Base-by-base conservation (phyloP, 2,888 invertebrate species). In the Synergus itoensis region DNA sequence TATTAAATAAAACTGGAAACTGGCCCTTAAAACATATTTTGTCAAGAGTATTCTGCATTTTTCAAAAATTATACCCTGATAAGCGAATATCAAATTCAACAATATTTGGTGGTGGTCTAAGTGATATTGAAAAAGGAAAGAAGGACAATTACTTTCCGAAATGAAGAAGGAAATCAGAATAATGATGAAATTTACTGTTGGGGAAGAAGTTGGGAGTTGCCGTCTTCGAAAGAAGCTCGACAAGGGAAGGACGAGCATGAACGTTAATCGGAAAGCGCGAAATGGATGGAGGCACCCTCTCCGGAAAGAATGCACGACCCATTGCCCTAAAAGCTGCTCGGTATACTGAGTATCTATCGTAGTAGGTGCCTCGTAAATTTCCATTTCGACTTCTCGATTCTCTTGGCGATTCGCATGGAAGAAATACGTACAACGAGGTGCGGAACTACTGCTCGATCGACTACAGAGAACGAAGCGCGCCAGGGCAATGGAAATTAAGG, bases 321-420 rank as follows among this genome's bases (percentile, higher is more conserved):
- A 86, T 85, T 86, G 86, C 81, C 84, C 85, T 84, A 84, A 86
- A 85, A 88, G 83, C 81, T 69, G 82, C 83, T 79, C 84, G 82
- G 84, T 82, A 84, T 84, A 84, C 84, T 80, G 81, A 83, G 85
- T 85, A 85, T 86, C 86, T 87, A 86, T 86, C 81, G 84, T 77
- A 69, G 80, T 79, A 81, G 83, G 83, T 83, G 67, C 79, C 87
- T 86, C 88, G 84, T 88, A 88, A 87, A 88, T 88, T 87, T 87
- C 85, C 85, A 86, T 87, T 86, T 85, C 84, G 87, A 85, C 80
- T 82, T 79, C 83, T 83, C 83, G 82, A 83, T 76, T 81, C 85
- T 85, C 85, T 85, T 85, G 86, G 87, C 87, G 86, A 88, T 85
- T 86, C 87, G 79, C 80, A 69, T 80, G 82, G 80, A 84, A 84